Conservation (phyloP, 2,888 invertebrate genomes). For the Apamea monoglypha region DNA sequence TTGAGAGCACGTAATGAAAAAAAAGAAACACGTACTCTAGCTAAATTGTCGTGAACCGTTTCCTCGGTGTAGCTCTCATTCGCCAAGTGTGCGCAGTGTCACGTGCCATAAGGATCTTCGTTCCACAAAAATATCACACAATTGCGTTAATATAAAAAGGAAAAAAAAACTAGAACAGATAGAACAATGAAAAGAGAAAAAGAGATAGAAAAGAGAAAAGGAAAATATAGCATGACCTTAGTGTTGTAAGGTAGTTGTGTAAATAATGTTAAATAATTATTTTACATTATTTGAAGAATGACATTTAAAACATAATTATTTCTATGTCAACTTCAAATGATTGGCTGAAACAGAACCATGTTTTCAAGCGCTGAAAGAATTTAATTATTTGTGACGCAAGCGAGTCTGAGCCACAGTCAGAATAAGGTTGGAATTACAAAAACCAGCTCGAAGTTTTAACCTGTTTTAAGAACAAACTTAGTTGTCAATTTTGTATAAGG, state of each 20-base stretch:
- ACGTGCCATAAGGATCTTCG: neutral
- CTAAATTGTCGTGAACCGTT: no score
- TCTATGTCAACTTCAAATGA: neutral
- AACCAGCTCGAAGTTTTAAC: no score
- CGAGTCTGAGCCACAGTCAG: neutral
- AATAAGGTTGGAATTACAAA: neutral
- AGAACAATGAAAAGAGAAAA: neutral
- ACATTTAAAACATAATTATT: neutral
- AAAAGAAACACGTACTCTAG: no score
- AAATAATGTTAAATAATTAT: no score
- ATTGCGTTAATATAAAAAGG: neutral
- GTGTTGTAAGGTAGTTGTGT: no score
- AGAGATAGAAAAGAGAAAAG: neutral
- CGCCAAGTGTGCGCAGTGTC: no score
- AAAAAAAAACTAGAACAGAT: neutral
- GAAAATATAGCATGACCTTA: neutral
- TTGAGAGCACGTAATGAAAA: no score
- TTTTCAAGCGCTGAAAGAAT: neutral
- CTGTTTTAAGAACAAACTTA: no score
- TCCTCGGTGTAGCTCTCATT: no score
- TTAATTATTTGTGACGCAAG: neutral
- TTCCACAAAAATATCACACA: neutral
- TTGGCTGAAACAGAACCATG: neutral
- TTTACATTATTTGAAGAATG: neutral
- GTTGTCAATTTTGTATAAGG: neutral